phyloP scores from a whole-genome alignment of 2,113 vertebrate genomes.

The Oncorhynchus mykiss region DNA sequence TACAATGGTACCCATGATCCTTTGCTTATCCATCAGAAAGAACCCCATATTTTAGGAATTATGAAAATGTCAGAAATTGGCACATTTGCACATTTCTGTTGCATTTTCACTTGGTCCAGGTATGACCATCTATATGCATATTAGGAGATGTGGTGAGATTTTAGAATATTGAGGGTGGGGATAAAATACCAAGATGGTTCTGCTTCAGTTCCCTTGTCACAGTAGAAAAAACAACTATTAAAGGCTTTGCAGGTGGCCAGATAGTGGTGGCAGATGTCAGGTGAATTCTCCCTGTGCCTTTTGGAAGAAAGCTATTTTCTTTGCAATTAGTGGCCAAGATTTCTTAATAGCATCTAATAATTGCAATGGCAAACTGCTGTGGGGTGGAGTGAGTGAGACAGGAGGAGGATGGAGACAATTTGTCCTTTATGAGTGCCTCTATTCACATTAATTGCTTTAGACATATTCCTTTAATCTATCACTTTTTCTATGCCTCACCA shows the following conservation, averaged over 20 bases:
- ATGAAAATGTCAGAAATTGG: conserved; percentile 4
- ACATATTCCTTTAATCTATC: too few species aligned
- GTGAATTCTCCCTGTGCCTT: conserved; percentile 30
- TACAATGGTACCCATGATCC: background rate
- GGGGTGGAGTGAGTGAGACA: conserved; percentile 1
- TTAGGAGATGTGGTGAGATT: background rate
- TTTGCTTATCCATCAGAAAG: background rate
- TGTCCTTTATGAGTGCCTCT: background rate
- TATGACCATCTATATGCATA: conserved; percentile 14
- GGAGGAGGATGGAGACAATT: background rate
- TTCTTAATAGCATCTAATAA: conserved; percentile 54
- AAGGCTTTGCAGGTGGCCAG: conserved; percentile 24
- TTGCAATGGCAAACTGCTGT: conserved; percentile 47
- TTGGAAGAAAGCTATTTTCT: conserved; percentile 49
- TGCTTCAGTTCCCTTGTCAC: conserved; percentile 1
- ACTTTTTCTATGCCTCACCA: background rate
- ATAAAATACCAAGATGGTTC: background rate
- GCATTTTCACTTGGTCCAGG: background rate
- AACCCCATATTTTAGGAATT: conserved; percentile 12
- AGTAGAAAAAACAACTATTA: conserved; percentile 7
- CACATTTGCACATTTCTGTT: conserved; percentile 7
- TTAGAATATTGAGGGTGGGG: background rate
- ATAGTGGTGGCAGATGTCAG: conserved; percentile 37
- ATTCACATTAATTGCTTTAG: background rate
- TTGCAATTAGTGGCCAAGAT: conserved; percentile 55